These are phyloP conservation scores for Platorchestia sp. DNA, from an alignment of 1,140 invertebrate genomes.

Conservation along the genomic window DNA sequence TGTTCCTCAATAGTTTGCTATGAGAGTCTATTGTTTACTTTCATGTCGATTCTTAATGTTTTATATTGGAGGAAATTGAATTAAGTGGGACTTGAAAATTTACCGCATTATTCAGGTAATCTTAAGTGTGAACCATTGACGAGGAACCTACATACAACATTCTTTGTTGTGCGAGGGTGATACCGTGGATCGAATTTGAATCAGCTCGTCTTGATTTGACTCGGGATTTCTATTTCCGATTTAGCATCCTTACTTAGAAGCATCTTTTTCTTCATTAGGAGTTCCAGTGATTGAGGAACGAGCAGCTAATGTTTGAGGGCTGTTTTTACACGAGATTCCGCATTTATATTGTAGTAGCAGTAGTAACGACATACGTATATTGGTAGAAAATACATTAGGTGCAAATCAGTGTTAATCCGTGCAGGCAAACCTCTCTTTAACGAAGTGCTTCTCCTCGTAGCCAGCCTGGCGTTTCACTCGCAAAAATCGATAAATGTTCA, in stretches of 20 bases:
- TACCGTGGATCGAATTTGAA: background rate
- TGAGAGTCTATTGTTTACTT: no score
- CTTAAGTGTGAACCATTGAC: background rate
- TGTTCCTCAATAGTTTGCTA: no score
- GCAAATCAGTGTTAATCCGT: background rate
- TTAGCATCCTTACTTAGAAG: background rate
- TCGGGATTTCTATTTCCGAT: background rate
- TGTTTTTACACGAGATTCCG: background rate
- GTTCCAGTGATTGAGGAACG: background rate
- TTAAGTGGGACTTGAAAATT: no score
- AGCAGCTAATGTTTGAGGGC: background rate
- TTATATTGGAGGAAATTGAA: no score
- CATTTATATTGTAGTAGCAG: background rate
- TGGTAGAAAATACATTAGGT: background rate
- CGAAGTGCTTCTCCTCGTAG: background rate
- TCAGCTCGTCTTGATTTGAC: background rate
- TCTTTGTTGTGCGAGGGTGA: background rate
- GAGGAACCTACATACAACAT: background rate
- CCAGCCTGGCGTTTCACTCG: background rate
- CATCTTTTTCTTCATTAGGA: background rate
- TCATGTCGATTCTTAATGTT: no score
- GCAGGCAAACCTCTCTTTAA: background rate
- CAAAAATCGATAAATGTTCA: background rate
- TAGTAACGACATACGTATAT: background rate
- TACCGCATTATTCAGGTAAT: no score